Base-by-base conservation (phyloP, 2,888 invertebrate species). In the Pristionchus exspectatus region DNA sequence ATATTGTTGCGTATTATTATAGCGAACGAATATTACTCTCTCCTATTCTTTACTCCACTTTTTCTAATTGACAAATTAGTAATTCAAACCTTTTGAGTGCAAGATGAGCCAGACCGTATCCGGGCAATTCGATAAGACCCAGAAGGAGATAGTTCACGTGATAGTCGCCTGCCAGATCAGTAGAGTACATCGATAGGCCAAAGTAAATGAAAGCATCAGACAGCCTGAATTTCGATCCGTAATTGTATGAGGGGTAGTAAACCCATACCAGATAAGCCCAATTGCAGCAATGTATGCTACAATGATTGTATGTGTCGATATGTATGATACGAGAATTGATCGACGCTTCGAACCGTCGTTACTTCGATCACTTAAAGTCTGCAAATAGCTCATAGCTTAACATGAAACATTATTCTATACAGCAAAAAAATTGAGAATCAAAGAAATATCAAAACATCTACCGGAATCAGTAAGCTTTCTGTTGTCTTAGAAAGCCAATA, bases 141-240 rank as follows among this genome's bases (percentile, higher is more conserved):
- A 93, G 91, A 2, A 93, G 90, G 21, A 93, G 77, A 88, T 93
- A 94, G 90, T 94, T 94, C 30, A 93, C 86, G 83, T 94, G 94
- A 18, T 91, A 90, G 88, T 94, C 92, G 14, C 89, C 94, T 38
- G 92, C 93, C 30, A 94, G 88, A 44, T 93, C 90, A 24, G 92
- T 93, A 38, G 92, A 92, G 90, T 93, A 94, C 59, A 94, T 90
- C 16, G 93, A 93, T 54, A 94, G 90, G 12, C 94, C 94, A 90
- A 94, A 94, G 90, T 94, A 94, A 90, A 94, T 93, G 90, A 94
- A 93, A 10, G 91, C 92, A 88, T 93, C 93, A 24, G 90, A 90
- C n/a, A 92, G 91, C 93, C 92, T 92, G 90, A 7, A 24, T n/a
- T 16, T 50, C 24, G n/a, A 77, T 38, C 4, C 1, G 14, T 50